Evolutionary conservation across 2,113 vertebrate species (phyloP).

Genomic region (Mustela nigripes): DNA sequence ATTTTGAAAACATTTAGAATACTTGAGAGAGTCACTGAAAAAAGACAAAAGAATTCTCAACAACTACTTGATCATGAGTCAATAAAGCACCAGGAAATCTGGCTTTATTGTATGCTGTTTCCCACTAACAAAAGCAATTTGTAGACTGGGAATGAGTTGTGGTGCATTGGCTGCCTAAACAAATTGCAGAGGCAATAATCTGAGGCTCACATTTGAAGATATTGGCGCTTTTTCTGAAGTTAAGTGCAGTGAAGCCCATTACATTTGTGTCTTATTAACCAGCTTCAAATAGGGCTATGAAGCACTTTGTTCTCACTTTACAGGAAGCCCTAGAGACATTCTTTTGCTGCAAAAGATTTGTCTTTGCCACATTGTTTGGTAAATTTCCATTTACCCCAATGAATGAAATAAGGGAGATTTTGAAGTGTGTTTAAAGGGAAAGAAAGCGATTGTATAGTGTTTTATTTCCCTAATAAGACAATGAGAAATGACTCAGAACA

Average conservation of each 20-base stretch:
- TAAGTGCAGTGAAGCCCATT: slow-evolving; percentile 73
- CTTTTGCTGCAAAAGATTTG: slow-evolving; percentile 59
- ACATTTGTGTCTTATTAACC: slow-evolving; percentile 72
- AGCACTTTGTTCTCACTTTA: slow-evolving; percentile 72
- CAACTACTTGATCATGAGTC: background rate
- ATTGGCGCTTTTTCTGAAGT: slow-evolving; percentile 71
- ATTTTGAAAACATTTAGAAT: slow-evolving; percentile 59
- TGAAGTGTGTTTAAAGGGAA: slow-evolving; percentile 60
- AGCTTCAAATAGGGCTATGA: slow-evolving; percentile 65
- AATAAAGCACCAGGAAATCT: slow-evolving; percentile 62
- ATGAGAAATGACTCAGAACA: slow-evolving; percentile 52
- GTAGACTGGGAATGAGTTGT: background rate
- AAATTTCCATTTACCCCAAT: slow-evolving; percentile 70
- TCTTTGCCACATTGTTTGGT: slow-evolving; percentile 49
- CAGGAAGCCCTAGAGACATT: slow-evolving; percentile 46
- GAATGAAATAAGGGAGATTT: background rate
- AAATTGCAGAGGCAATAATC: slow-evolving; percentile 68
- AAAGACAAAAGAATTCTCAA: slow-evolving; percentile 58
- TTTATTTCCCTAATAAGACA: slow-evolving; percentile 58
- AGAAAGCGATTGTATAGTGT: slow-evolving; percentile 3
- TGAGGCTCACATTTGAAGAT: slow-evolving; percentile 63
- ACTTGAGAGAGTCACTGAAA: slow-evolving; percentile 54
- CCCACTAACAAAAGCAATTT: slow-evolving; percentile 59
- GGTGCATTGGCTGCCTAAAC: slow-evolving; percentile 25
- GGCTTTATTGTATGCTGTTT: slow-evolving; percentile 45